A percentile compares a stretch with the other conserved stretches of the same genome.
Evolutionary conservation across 2,113 vertebrate species (phyloP).

Genomic region (Columba livia): DNA sequence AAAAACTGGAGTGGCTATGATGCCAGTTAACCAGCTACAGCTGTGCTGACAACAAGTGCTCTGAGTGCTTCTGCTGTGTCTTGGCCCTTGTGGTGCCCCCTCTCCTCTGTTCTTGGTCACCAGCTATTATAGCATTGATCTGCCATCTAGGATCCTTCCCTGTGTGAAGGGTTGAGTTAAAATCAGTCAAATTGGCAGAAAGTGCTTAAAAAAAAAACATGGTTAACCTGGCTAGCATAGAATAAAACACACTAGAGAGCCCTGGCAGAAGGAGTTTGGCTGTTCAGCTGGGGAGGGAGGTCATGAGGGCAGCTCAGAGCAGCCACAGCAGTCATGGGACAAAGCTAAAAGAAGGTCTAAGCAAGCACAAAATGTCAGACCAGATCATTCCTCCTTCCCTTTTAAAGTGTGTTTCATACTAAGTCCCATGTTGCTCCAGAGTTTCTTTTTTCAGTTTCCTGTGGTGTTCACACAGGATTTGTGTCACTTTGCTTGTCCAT

Average conservation of each 20-base stretch:
- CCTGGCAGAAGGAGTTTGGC: neutral
- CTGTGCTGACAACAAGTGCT: neutral
- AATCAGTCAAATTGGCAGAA: neutral
- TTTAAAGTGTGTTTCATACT: neutral
- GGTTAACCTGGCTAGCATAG: too few species aligned
- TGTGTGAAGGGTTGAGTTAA: neutral
- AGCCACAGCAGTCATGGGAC: fast-evolving
- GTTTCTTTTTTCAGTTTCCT: neutral
- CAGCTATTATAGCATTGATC: fast-evolving
- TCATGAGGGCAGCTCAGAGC: fast-evolving
- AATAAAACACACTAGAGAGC: neutral
- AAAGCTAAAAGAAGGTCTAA: neutral
- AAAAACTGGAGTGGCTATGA: fast-evolving
- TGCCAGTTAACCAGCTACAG: neutral
- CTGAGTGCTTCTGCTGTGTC: neutral
- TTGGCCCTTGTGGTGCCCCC: neutral
- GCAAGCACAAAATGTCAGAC: neutral
- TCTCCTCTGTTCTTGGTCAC: neutral
- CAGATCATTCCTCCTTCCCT: neutral
- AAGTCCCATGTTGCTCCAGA: neutral
- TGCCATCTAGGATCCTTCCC: too few species aligned
- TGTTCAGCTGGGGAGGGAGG: neutral
- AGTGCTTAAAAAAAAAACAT: fast-evolving
- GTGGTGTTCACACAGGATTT: neutral
- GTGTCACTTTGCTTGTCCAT: neutral